Base-by-base conservation (phyloP, 2,113 vertebrate species). In the Argyrosomus japonicus region DNA sequence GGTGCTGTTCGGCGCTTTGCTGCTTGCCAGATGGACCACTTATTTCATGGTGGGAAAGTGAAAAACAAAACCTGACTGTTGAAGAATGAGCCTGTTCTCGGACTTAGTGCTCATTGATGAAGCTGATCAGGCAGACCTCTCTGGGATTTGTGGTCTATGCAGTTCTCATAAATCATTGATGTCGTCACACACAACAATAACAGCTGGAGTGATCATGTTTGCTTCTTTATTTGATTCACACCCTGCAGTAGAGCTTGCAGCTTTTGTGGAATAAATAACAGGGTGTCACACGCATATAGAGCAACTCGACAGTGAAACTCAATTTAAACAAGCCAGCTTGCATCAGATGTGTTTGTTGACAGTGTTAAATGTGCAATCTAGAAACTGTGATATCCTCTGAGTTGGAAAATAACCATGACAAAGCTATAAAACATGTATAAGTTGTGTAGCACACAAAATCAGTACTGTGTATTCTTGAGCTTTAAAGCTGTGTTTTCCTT, bases 11-110 rank as follows among this genome's bases (percentile, higher is more conserved):
- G 98, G 98, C 9, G 97, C 97, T 0, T 93, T 99, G 91, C 94
- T 99, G 60, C 93, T 99, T 6, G 98, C 98, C 0, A 96, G 97
- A 82, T 99, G 98, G 98, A 99, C 97, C 7, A 99, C 97, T 0
- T 99, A 99, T 56, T 97, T 98, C 77, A 92, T 98, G 85, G 96
- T 99, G 88, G 96, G 96, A 17, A 99, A 97, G 93, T 91, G n/a
- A 85, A 68, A 25, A 14, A 15, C 5, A 43, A 21, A 70, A 32
- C 40, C 25, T 5, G 32, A 53, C 64, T 8, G 27, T 15, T 32
- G 62, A 48, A 47, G 40, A 78, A 40, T 23, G 9, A 71, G 47
- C 61, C 23, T 60, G 53, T 56, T 83, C 27, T 69, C 17, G 7
- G 56, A 79, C 51, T 69, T 11, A 1, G 15, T 68, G 53, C 69